Evolutionary conservation across 2,888 invertebrate genomes (phyloP), one percentile per base, ranked within the genome.

Genomic region (Gandaritis pyraliata): DNA sequence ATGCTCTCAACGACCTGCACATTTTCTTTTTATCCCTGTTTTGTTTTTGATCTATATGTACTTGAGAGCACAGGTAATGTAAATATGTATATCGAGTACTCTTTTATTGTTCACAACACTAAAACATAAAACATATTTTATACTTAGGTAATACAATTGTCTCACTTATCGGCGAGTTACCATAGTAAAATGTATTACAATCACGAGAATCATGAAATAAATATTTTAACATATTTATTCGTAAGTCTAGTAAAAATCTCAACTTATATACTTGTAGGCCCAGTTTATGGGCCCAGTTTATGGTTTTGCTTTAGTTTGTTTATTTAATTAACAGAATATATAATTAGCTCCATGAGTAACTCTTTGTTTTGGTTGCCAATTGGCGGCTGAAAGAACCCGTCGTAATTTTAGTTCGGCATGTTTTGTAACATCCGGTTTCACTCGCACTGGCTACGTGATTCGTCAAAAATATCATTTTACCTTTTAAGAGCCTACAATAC

Each of bases 301-400:
- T 43, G 16, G 8, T 43, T 50, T 46, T 60, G 59, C 58, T 62
- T 18, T 64, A 63, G 61, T 62, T 58, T 64, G 61, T 62, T 58
- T 64, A 65, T 68, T 68, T 64, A 66, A 66, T 67, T 62, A 66
- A 55, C 64, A 50, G 54, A 57, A 50, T 61, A 56, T 64, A 67
- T 58, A 63, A 67, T 71, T 71, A 69, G 70, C 54, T 57, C 47
- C 15, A 55, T 65, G 69, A 71, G 64, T 64, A 71, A 69, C 64
- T 65, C 63, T 64, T 68, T 71, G 69, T 69, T 71, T 68, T 66
- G 58, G 69, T 67, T 71, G 71, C 71, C 71, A 71, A 69, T 69
- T 71, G 71, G 71, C 71, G 64, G 58, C 55, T 55, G 68, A 70
- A 64, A 65, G 67, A 67, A 63, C 53, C 48, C 45, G 30, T 53